A percentile compares a stretch with the other conserved stretches of the same genome.
Evolutionary conservation across 2,888 invertebrate species (phyloP).

Genomic region (Dryocosmus kuriphilus): DNA sequence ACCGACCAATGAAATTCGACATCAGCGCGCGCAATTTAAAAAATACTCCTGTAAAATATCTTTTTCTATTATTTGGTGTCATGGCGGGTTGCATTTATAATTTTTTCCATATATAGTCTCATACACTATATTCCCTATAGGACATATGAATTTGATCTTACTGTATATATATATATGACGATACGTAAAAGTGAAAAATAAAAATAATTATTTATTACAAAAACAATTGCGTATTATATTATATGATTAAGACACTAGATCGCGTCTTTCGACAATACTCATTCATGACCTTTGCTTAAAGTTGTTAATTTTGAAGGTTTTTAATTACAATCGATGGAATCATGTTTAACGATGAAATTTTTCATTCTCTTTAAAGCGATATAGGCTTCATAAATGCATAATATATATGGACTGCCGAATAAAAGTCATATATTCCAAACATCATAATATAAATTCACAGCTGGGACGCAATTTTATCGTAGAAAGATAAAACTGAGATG

Average conservation of each 20-base stretch:
- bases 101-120: too few species aligned
- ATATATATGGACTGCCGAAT: neutral
- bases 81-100: too few species aligned
- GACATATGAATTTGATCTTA: too few species aligned
- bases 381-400: slow-evolving; percentile 56
- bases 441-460: neutral
- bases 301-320: slow-evolving; percentile 43
- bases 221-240: slow-evolving; percentile 62
- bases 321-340: slow-evolving; percentile 51
- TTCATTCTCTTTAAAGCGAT: slow-evolving; percentile 56
- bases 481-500: neutral
- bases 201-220: slow-evolving; percentile 71
- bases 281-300: slow-evolving; percentile 49
- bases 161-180: slow-evolving; percentile 52
- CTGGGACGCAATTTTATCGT: neutral
- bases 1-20: too few species aligned
- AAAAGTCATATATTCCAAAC: neutral
- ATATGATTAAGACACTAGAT: slow-evolving; percentile 58
- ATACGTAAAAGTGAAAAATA: slow-evolving; percentile 69
- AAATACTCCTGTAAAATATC: too few species aligned
- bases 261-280: slow-evolving; percentile 56
- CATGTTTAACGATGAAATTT: slow-evolving; percentile 42
- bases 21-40: too few species aligned
- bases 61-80: too few species aligned
- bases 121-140: too few species aligned